phyloP scores from a whole-genome alignment of 1,140 invertebrate genomes.

The Lordiphosa collinella region DNA sequence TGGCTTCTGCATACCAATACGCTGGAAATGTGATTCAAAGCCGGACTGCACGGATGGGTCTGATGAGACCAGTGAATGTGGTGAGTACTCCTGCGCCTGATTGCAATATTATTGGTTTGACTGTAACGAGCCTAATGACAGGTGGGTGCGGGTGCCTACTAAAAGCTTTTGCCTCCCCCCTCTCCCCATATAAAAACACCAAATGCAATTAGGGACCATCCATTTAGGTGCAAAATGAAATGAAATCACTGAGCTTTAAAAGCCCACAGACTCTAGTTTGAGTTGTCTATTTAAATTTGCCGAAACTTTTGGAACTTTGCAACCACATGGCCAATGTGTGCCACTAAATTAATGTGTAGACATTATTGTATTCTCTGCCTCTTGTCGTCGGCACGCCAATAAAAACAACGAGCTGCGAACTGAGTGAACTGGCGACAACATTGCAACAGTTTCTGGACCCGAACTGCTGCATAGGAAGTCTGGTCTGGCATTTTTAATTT shows the following conservation, averaged over 20 bases:
- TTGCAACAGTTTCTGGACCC: slow-evolving; percentile 29
- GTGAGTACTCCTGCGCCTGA: slow-evolving; percentile 78
- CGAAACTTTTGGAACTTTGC: not conserved
- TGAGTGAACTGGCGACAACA: slow-evolving; percentile 7
- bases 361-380: slow-evolving; percentile 25
- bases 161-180: slow-evolving; percentile 29
- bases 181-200: slow-evolving; percentile 42
- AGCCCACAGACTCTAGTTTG: slow-evolving; percentile 5
- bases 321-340: slow-evolving; percentile 5
- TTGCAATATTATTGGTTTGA: slow-evolving; percentile 72
- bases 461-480: slow-evolving; percentile 12
- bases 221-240: slow-evolving; percentile 35
- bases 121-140: slow-evolving; percentile 57
- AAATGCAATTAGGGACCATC: slow-evolving; percentile 67
- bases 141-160: slow-evolving; percentile 31
- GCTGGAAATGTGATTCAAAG: slow-evolving; percentile 84
- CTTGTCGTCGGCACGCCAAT: slow-evolving; percentile 16
- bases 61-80: slow-evolving; percentile 84
- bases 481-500: slow-evolving; percentile 69
- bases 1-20: slow-evolving; percentile 83
- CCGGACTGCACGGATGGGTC: slow-evolving; percentile 85
- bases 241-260: slow-evolving; percentile 31
- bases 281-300: slow-evolving; percentile 11
- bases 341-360: slow-evolving; percentile 55
- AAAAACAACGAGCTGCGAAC: slow-evolving; percentile 16